A percentile compares a stretch with the other conserved stretches of the same genome.
phyloP scores from a whole-genome alignment of 1,140 invertebrate species.

The Calycopis cecrops region DNA sequence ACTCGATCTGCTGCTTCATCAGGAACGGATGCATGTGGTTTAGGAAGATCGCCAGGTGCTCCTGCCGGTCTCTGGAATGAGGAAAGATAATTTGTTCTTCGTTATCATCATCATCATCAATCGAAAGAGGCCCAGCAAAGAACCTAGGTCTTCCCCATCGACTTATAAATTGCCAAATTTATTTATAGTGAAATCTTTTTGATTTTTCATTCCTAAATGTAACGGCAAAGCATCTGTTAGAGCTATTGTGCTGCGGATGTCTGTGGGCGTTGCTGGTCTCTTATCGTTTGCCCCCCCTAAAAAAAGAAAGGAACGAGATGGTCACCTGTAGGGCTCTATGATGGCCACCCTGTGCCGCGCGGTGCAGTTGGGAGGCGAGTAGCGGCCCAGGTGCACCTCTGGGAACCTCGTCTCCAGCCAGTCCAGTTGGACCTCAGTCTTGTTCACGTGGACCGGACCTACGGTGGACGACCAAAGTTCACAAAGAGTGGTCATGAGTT shows the following conservation, averaged over 20 bases:
- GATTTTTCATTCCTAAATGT: too few relatives aligned
- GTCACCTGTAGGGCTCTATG: constrained; percentile 86
- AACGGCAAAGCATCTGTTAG: too few relatives aligned
- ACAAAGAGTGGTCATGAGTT: too few relatives aligned
- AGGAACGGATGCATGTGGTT: constrained; percentile 94
- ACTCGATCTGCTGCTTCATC: constrained; percentile 92
- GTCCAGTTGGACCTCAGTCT: constrained; percentile 61
- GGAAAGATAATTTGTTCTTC: too few relatives aligned
- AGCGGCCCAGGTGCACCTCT: constrained; percentile 78
- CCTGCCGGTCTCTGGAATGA: constrained; percentile 85
- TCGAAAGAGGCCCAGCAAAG: too few relatives aligned
- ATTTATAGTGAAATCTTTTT: too few relatives aligned
- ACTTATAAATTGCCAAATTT: too few relatives aligned
- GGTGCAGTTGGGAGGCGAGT: constrained; percentile 84
- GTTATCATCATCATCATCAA: too few relatives aligned
- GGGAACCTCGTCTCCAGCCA: constrained; percentile 60
- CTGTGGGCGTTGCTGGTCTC: too few relatives aligned
- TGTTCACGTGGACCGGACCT: constrained; percentile 65
- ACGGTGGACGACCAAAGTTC: not conserved
- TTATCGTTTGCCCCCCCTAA: too few relatives aligned
- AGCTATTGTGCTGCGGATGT: too few relatives aligned
- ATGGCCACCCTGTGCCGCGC: constrained; percentile 89
- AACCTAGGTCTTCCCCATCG: too few relatives aligned
- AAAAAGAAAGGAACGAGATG: not conserved
- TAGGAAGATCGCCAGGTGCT: constrained; percentile 89